These are phyloP conservation scores for Myopa tessellatipennis DNA, from an alignment of 2,888 invertebrate genomes.

Conservation along the genomic window DNA sequence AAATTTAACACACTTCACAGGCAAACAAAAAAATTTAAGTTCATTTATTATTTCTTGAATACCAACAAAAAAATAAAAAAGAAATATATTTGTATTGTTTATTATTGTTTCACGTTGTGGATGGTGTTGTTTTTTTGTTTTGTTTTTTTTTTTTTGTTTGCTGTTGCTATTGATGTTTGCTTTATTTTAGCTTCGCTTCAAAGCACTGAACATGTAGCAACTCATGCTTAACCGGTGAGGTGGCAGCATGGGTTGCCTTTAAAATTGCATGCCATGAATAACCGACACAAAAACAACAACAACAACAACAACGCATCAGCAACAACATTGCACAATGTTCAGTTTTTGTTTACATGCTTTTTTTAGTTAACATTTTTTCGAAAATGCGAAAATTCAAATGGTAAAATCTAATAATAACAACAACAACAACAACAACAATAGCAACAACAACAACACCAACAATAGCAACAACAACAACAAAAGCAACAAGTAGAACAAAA, in stretches of 20 bases:
- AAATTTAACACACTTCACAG: too few relatives aligned
- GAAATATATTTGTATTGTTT: too few relatives aligned
- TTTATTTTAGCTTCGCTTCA: too few relatives aligned
- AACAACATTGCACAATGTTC: constrained; percentile 11
- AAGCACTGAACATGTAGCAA: neutral
- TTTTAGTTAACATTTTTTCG: neutral
- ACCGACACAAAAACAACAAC: neutral
- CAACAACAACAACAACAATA: neutral
- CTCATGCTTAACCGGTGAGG: neutral
- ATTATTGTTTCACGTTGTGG: too few relatives aligned
- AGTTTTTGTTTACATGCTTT: neutral
- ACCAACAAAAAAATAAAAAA: too few relatives aligned
- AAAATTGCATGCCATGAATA: neutral
- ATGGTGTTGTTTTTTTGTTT: too few relatives aligned
- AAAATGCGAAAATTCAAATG: constrained; percentile 16
- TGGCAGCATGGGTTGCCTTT: neutral
- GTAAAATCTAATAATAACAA: neutral
- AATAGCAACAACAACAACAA: constrained; percentile 4
- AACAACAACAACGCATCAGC: neutral
- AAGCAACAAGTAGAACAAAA: neutral
- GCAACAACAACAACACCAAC: constrained; percentile 2
- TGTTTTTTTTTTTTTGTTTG: too few relatives aligned
- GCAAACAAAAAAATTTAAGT: too few relatives aligned
- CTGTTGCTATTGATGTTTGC: too few relatives aligned
- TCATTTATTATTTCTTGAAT: too few relatives aligned